Conservation (phyloP, 2,888 invertebrate species). For the Chaitophorus viminalis region DNA sequence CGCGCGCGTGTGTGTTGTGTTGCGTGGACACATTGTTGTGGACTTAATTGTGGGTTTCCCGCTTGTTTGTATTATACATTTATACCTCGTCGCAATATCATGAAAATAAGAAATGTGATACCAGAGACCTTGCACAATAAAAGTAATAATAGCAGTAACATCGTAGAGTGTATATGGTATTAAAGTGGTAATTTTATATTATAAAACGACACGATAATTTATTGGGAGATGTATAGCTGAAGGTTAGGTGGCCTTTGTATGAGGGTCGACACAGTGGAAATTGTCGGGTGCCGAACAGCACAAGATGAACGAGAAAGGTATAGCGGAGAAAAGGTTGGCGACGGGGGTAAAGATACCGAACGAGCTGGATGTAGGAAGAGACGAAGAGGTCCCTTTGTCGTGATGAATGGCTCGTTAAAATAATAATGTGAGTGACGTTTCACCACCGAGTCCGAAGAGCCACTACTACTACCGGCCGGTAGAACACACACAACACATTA, state of each 20-base stretch:
- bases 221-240: background rate
- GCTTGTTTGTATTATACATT: background rate
- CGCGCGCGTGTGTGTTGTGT: background rate
- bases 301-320: background rate
- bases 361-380: background rate
- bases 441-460: background rate
- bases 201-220: background rate
- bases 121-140: background rate
- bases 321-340: background rate
- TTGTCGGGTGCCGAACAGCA: background rate
- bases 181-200: background rate
- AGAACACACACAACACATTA: conserved; percentile 47
- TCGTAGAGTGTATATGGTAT: background rate
- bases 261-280: background rate
- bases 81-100: background rate
- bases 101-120: background rate
- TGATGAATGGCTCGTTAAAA: conserved; percentile 61
- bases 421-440: conserved; percentile 55
- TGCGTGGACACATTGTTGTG: background rate
- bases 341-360: background rate
- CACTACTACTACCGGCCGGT: background rate
- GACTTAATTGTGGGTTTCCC: background rate
- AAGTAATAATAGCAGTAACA: background rate
- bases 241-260: background rate
- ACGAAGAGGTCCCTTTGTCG: conserved; percentile 8